Conservation (phyloP, 1,140 invertebrate genomes). For the Elymnias hypermnestra region DNA sequence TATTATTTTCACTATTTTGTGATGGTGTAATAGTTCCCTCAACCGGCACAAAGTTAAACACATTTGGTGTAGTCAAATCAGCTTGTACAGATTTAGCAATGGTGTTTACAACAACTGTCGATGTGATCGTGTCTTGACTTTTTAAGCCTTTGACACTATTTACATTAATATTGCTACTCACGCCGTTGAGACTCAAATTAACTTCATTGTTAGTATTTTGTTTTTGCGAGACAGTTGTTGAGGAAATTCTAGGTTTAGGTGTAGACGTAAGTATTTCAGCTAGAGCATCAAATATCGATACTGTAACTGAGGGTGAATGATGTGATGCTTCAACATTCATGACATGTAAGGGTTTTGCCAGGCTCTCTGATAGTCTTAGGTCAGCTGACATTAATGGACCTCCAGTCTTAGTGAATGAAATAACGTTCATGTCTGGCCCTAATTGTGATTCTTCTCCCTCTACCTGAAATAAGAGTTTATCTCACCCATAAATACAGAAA, state of each 20-base stretch:
- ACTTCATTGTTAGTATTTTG: slow-evolving; percentile 49
- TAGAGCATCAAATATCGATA: slow-evolving; percentile 76
- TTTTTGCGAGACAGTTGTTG: slow-evolving; percentile 64
- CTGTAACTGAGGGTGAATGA: slow-evolving; percentile 74
- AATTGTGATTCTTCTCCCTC: slow-evolving; percentile 72
- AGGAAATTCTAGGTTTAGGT: slow-evolving; percentile 63
- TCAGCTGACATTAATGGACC: slow-evolving; percentile 67
- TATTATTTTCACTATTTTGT: slow-evolving; percentile 46
- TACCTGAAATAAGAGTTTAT: slow-evolving; percentile 74
- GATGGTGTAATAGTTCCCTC: slow-evolving; percentile 56
- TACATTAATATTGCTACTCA: slow-evolving; percentile 70
- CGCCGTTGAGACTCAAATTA: slow-evolving; percentile 54
- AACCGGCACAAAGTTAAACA: slow-evolving; percentile 64
- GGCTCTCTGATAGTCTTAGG: slow-evolving; percentile 68
- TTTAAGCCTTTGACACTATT: slow-evolving; percentile 54
- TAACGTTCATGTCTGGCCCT: slow-evolving; percentile 70
- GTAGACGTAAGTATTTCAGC: slow-evolving; percentile 74
- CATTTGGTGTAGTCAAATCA: slow-evolving; percentile 60
- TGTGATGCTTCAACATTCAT: slow-evolving; percentile 75
- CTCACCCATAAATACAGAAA: slow-evolving; percentile 68
- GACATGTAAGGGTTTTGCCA: slow-evolving; percentile 62
- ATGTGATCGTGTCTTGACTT: slow-evolving; percentile 45
- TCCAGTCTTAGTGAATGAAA: slow-evolving; percentile 71
- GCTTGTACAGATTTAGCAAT: slow-evolving; percentile 73
- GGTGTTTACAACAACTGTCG: slow-evolving; percentile 59